Conservation (phyloP, 1,140 invertebrate species). For the Euura saliciscinereae region DNA sequence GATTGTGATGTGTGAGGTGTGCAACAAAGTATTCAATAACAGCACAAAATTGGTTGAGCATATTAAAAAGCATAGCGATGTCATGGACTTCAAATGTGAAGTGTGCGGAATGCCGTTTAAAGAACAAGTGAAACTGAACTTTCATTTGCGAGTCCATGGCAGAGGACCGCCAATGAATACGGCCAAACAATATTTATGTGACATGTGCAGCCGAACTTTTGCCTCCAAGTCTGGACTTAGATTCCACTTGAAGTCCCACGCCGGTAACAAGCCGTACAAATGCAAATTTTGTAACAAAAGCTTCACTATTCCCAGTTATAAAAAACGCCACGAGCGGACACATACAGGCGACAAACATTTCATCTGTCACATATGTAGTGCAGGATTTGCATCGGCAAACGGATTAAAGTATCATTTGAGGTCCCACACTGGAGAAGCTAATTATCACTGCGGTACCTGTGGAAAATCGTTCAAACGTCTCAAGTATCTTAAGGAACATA, state of each 20-base stretch:
- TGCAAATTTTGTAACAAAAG: constrained; percentile 35
- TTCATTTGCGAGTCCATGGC: constrained; percentile 11
- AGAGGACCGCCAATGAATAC: constrained; percentile 12
- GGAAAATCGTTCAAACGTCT: constrained; percentile 31
- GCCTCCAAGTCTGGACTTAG: constrained; percentile 33
- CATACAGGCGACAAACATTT: constrained; percentile 23
- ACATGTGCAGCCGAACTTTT: constrained; percentile 39
- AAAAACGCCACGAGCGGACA: constrained; percentile 26
- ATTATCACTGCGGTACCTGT: constrained; percentile 31
- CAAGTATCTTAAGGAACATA: constrained; percentile 37
- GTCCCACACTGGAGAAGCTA: constrained; percentile 24
- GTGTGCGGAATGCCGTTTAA: constrained; percentile 14
- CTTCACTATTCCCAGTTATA: constrained; percentile 31
- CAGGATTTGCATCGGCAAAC: constrained; percentile 32
- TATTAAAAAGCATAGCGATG: constrained; percentile 9
- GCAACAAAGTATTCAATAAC: constrained; percentile 9
- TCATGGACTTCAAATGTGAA: constrained; percentile 11
- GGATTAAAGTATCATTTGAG: constrained; percentile 36
- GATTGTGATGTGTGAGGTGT: not conserved
- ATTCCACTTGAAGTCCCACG: constrained; percentile 35
- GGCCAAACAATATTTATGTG: constrained; percentile 27
- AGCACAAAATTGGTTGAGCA: constrained; percentile 7
- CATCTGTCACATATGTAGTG: constrained; percentile 34
- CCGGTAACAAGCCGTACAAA: constrained; percentile 26
- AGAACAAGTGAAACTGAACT: constrained; percentile 10